Conservation (phyloP, 2,113 vertebrate species). For the Spea bombifrons region DNA sequence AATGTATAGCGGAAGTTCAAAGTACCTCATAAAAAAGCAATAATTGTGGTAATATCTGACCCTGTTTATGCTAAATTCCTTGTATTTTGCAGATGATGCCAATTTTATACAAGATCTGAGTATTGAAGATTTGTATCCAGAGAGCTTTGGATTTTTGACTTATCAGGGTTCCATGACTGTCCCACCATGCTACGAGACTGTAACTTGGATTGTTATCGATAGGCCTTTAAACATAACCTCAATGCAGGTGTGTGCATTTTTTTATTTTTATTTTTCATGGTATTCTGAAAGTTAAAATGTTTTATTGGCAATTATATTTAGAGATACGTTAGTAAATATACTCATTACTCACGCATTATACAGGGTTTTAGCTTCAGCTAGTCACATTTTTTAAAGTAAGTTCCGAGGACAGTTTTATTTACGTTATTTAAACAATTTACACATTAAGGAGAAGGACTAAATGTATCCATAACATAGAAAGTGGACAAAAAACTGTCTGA, state of each 20-base stretch:
- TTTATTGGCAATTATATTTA: background rate
- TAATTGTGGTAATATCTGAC: too few species aligned
- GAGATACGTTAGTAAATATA: background rate
- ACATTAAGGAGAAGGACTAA: too few species aligned
- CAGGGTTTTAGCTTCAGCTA: too few species aligned
- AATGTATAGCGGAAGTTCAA: too few species aligned
- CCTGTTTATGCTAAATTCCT: too few species aligned
- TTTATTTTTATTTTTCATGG: background rate
- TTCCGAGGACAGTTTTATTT: too few species aligned
- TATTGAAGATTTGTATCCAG: conserved; percentile 62
- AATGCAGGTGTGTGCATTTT: conserved; percentile 55
- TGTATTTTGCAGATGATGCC: conserved; percentile 57
- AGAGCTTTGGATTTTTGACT: conserved; percentile 65
- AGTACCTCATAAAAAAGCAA: too few species aligned
- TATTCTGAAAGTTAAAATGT: background rate
- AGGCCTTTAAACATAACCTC: conserved; percentile 61
- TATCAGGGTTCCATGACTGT: conserved; percentile 67
- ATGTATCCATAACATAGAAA: too few species aligned
- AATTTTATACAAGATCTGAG: conserved; percentile 62
- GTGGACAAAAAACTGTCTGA: too few species aligned
- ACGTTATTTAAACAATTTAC: too few species aligned
- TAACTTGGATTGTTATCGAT: conserved; percentile 67
- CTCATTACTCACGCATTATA: too few species aligned
- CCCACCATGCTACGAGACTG: conserved; percentile 65
- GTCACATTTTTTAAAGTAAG: too few species aligned